These are phyloP conservation scores for Ianthella basta DNA, from an alignment of 37 sponge, comb jelly and placozoan genomes.

Conservation along the genomic window DNA sequence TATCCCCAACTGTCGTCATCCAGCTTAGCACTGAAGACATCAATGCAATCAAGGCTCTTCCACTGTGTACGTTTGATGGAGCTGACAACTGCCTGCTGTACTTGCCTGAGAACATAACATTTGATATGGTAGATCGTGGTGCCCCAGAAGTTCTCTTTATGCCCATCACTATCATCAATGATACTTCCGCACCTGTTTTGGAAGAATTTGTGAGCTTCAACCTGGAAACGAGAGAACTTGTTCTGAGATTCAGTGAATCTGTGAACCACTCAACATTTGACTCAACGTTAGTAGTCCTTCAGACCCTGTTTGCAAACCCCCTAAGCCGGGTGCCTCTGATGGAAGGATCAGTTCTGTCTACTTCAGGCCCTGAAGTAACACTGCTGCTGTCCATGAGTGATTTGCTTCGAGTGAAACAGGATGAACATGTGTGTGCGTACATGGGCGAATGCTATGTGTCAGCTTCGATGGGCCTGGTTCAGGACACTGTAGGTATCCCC, in stretches of 20 bases:
- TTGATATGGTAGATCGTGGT: constrained; percentile 77
- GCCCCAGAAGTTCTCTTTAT: constrained; percentile 36
- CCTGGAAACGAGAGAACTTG: constrained; percentile 70
- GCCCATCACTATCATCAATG: constrained; percentile 47
- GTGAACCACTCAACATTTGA: constrained; percentile 63
- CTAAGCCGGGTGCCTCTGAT: constrained; percentile 37
- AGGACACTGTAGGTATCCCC: constrained; percentile 72
- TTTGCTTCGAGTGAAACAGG: constrained; percentile 56
- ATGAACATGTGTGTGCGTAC: constrained; percentile 70
- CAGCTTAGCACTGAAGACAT: constrained; percentile 64
- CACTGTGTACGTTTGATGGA: constrained; percentile 57
- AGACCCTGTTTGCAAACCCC: constrained; percentile 72
- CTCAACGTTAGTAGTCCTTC: constrained; percentile 60
- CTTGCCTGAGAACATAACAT: constrained; percentile 62
- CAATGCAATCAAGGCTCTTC: constrained; percentile 70
- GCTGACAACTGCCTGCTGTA: constrained; percentile 67
- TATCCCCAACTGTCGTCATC: constrained; percentile 67
- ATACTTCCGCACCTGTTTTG: constrained; percentile 70
- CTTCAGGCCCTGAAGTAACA: constrained; percentile 44
- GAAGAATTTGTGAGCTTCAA: constrained; percentile 69
- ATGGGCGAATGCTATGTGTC: constrained; percentile 85
- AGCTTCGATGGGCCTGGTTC: constrained; percentile 32
- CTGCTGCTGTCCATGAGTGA: constrained; percentile 56
- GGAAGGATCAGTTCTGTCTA: constrained; percentile 33
- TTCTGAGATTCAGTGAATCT: constrained; percentile 78